Percentiles rank a stretch among this genome's conserved stretches.
Evolutionary conservation across 2,888 invertebrate genomes (phyloP).

Genomic region (Troides aeacus): DNA sequence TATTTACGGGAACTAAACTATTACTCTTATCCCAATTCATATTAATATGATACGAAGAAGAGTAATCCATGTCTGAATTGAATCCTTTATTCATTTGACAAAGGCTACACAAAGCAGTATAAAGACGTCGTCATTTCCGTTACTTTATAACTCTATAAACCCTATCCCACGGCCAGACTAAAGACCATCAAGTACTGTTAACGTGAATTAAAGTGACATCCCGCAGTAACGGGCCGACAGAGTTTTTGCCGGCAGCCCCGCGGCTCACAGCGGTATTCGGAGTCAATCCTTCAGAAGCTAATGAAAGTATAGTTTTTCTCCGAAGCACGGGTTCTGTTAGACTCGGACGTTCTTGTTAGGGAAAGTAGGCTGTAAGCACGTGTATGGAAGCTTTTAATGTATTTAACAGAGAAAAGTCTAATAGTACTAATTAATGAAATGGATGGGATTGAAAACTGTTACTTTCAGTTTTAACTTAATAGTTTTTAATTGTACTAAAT

Average conservation of each 20-base stretch:
- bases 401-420: background rate
- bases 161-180: constrained; percentile 32
- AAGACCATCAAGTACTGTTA: constrained; percentile 64
- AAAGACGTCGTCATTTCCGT: constrained; percentile 23
- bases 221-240: constrained; percentile 47
- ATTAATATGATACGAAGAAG: constrained; percentile 4
- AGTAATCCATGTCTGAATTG: constrained; percentile 8
- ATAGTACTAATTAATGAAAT: background rate
- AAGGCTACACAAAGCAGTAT: constrained; percentile 11
- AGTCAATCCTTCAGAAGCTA: constrained; percentile 31
- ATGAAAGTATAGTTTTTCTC: constrained; percentile 24
- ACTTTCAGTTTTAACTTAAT: no score
- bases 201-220: constrained; percentile 65
- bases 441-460: no score
- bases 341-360: constrained; percentile 20
- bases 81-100: constrained; percentile 16
- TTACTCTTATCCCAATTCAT: constrained; percentile 16
- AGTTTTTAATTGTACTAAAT: no score
- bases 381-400: constrained; percentile 17
- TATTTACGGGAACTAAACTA: constrained; percentile 7
- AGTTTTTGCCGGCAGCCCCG: constrained; percentile 36
- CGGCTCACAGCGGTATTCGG: constrained; percentile 28
- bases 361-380: constrained; percentile 17
- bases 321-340: constrained; percentile 20
- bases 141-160: constrained; percentile 27